A percentile compares a stretch with the other conserved stretches of the same genome.
Evolutionary conservation across 2,888 invertebrate species (phyloP).

Genomic region (Lamellibrachia satsuma): DNA sequence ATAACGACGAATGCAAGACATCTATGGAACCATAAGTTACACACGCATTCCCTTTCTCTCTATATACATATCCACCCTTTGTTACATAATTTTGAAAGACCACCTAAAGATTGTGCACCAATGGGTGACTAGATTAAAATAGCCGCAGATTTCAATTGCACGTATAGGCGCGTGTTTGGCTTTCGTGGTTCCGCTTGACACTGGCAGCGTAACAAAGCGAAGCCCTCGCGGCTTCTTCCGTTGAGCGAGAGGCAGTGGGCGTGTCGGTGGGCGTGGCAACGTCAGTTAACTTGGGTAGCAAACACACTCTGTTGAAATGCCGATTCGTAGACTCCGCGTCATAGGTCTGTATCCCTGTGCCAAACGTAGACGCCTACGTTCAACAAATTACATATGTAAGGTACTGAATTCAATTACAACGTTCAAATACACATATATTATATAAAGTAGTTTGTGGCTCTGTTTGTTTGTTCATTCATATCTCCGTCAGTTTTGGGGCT

Average conservation of each 20-base stretch:
- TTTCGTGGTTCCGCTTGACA: neutral
- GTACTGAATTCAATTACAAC: no score
- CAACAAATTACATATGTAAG: no score
- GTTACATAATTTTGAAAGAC: neutral
- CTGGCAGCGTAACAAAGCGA: neutral
- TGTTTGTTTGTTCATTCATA: no score
- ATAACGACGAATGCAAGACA: no score
- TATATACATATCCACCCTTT: neutral
- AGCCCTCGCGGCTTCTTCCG: neutral
- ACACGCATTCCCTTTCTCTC: neutral
- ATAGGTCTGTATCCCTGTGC: neutral
- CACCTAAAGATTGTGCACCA: neutral
- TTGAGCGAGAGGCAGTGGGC: neutral
- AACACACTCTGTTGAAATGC: neutral
- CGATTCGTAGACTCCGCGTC: neutral
- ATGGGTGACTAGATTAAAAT: neutral
- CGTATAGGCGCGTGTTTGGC: neutral
- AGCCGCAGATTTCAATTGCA: neutral
- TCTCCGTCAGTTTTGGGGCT: no score
- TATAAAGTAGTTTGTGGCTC: no score
- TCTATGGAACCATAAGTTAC: neutral
- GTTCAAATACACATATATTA: no score
- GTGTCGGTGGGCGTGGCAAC: neutral
- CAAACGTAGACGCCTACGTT: no score
- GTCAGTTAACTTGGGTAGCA: neutral